Evolutionary conservation across 2,113 vertebrate species (phyloP).

Genomic region (Callospermophilus lateralis): DNA sequence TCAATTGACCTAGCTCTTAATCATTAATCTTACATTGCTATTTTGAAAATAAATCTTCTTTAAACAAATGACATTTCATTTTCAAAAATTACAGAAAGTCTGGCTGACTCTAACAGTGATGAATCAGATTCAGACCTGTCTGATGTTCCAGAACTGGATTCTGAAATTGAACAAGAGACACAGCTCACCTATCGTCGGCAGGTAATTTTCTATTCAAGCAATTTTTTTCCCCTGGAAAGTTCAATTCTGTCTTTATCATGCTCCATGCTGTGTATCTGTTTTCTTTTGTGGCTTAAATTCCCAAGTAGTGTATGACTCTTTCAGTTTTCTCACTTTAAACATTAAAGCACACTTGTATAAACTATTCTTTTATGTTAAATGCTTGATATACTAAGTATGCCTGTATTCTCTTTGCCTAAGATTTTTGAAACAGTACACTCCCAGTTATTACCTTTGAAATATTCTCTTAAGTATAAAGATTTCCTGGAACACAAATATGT

Average conservation of each 20-base stretch:
- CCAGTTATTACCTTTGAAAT: slow-evolving; percentile 45
- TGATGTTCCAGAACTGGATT: slow-evolving; percentile 99
- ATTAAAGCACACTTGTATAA: slow-evolving; percentile 13
- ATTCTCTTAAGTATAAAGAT: slow-evolving; percentile 9
- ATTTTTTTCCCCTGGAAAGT: background rate
- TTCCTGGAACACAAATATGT: background rate
- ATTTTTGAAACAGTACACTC: slow-evolving; percentile 30
- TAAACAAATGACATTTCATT: slow-evolving; percentile 66
- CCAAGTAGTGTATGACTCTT: background rate
- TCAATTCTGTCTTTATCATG: slow-evolving; percentile 1
- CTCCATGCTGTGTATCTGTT: background rate
- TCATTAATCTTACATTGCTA: slow-evolving; percentile 61
- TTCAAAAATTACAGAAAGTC: slow-evolving; percentile 90
- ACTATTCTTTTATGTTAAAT: slow-evolving; percentile 38
- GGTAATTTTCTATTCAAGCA: slow-evolving; percentile 81
- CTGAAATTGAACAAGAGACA: slow-evolving; percentile 99
- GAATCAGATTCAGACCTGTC: slow-evolving; percentile 99
- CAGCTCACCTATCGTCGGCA: slow-evolving; percentile 97
- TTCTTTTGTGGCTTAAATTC: slow-evolving; percentile 51
- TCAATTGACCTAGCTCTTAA: slow-evolving; percentile 50
- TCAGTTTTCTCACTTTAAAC: background rate
- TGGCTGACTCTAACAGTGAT: slow-evolving; percentile 97
- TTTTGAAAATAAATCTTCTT: slow-evolving; percentile 64
- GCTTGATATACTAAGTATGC: slow-evolving; percentile 1
- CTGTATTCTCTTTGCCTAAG: background rate